Base-by-base conservation (phyloP, 2,113 vertebrate species). In the Irena cyanogastra region DNA sequence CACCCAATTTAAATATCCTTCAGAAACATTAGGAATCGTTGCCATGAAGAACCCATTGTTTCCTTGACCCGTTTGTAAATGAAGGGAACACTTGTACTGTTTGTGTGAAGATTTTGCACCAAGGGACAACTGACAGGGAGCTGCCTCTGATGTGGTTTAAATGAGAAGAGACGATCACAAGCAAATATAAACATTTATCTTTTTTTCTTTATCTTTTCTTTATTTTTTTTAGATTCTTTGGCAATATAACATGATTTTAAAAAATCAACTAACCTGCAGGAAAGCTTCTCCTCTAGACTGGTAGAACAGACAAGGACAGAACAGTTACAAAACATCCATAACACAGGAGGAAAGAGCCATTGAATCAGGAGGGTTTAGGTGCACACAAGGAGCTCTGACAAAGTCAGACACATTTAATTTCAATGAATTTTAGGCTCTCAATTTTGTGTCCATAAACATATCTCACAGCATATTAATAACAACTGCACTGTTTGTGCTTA, bases 241-340 rank as follows among this genome's bases (percentile, higher is more conserved):
- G 23, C 57, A 65, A 47, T 13, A 28, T 13, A 72, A 49, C 6
- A 59, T 6, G 16, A 44, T 54, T 30, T 54, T 30, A 65, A 13
- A 72, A 83, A 72, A 52, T 24, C 8, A 66, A 35, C 31, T 42
- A 39, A 54, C 30, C 45, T 57, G n/a, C 63, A 60, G 50, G 76
- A 33, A 63, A 37, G 7, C 27, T 4, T 60, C 9, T 64, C 39
- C n/a, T 57, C 23, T 35, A 78, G 65, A 22, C 4, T 23, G 28
- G 57, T 23, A 63, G 49, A 68, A 49, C 21, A 39, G 41, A 19
- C 8, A 63, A 33, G 33, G 42, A 74, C 13, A 22, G 16, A 27
- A 8, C 5, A 63, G 28, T 30, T 8, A 39, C 21, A 41, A 45
- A 74, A n/a, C 0, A 1, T 18, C 56, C 1, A 0, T 5, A 53